A percentile compares a stretch with the other conserved stretches of the same genome.
Evolutionary conservation across 30 jellyfish, hydroid and myxozoan genomes (phyloP).

Genomic region (Aurelia coerulea): DNA sequence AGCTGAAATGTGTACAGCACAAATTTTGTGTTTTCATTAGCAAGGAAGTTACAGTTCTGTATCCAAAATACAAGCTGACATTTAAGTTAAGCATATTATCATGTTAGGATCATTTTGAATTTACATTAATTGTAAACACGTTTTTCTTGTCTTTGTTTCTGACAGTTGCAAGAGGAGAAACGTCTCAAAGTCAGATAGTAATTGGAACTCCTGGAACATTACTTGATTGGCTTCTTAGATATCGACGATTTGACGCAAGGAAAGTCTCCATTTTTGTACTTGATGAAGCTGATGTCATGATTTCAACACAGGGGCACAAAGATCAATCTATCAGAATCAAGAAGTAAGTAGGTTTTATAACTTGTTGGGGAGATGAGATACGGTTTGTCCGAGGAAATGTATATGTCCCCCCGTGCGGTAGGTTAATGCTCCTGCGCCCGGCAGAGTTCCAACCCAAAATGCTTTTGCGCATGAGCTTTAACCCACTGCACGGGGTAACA

Average conservation of each 20-base stretch:
- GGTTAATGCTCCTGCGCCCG: no score
- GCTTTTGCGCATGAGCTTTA: no score
- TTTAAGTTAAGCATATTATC: no score
- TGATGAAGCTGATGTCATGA: conserved; percentile 99
- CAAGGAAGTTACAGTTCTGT: no score
- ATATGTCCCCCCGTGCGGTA: no score
- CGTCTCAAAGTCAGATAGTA: conserved; percentile 78
- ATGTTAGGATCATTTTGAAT: not conserved
- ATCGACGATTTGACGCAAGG: conserved; percentile 90
- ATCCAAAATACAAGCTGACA: no score
- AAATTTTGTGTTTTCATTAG: no score
- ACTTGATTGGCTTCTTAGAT: conserved; percentile 90
- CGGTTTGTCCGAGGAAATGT: no score
- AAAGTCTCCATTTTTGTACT: conserved; percentile 85
- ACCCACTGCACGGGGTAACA: no score
- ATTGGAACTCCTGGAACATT: conserved; percentile 99
- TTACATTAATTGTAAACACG: not conserved
- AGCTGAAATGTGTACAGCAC: no score
- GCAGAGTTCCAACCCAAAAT: no score
- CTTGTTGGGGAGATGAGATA: no score
- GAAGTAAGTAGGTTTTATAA: conserved; percentile 49
- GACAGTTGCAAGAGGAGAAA: conserved; percentile 75
- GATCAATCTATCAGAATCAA: conserved; percentile 87
- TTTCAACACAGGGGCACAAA: conserved; percentile 99
- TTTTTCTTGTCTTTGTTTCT: not conserved